Conservation (phyloP, 2,797 vertebrate genomes). For the Pseudomugil tenellus region DNA sequence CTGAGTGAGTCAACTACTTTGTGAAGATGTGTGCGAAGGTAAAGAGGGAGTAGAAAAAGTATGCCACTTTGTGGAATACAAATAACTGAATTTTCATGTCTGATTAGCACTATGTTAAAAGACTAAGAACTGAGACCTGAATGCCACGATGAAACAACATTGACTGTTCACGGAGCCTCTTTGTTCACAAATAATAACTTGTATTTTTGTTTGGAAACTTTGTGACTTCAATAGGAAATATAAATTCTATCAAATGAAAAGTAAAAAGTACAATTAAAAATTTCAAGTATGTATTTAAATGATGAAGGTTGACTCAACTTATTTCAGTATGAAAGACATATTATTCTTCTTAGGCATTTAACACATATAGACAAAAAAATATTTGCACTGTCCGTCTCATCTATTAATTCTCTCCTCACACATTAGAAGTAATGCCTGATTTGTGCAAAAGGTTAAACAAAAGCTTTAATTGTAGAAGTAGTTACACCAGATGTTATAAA, state of each 20-base stretch:
- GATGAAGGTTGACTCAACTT: background rate
- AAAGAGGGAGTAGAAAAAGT: conserved; percentile 35
- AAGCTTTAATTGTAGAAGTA: background rate
- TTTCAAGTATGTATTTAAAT: background rate
- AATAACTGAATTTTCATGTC: conserved; percentile 40
- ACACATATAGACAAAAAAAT: too few relatives aligned
- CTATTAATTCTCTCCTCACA: background rate
- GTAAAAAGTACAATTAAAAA: too few relatives aligned
- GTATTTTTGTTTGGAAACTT: too few relatives aligned
- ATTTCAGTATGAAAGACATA: background rate
- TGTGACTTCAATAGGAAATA: too few relatives aligned
- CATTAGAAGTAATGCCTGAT: background rate
- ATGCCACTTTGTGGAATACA: conserved; percentile 1
- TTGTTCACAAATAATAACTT: background rate
- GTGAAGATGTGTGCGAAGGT: conserved; percentile 11
- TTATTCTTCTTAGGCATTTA: too few relatives aligned
- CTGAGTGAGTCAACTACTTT: conserved; percentile 30
- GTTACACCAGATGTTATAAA: background rate
- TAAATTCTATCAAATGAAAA: too few relatives aligned
- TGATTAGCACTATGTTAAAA: conserved; percentile 35
- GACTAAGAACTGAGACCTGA: conserved; percentile 21
- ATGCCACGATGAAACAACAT: background rate
- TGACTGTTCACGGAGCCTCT: background rate
- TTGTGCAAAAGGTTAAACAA: background rate
- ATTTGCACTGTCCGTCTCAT: too few relatives aligned